phyloP scores from a whole-genome alignment of 1,140 invertebrate genomes.

The Pygmarrhopalites habei region DNA sequence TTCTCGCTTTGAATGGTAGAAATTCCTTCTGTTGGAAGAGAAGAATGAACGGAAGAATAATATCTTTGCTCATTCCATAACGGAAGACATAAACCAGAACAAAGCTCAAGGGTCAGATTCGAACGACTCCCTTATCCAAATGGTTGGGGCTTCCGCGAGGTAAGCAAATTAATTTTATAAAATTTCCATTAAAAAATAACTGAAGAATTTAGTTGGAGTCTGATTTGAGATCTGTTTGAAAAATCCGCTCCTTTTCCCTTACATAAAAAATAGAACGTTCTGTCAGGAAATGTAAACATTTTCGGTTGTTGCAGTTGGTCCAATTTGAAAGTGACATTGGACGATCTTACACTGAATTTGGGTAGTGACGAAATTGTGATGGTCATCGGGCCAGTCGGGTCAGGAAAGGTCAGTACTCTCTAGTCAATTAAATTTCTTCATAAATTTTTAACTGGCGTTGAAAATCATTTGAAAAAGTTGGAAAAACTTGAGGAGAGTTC shows the following conservation, averaged over 20 bases:
- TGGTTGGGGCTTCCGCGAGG: too few relatives aligned
- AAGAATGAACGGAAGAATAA: background rate
- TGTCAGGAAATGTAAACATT: too few relatives aligned
- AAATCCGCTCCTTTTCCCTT: background rate
- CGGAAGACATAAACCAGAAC: too few relatives aligned
- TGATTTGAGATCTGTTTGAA: background rate
- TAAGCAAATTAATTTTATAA: background rate
- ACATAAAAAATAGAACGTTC: background rate
- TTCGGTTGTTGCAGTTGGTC: too few relatives aligned
- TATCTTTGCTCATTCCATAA: background rate
- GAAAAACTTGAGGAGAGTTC: too few relatives aligned
- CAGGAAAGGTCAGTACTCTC: constrained; percentile 31
- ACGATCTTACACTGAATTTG: constrained; percentile 24
- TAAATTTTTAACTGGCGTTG: too few relatives aligned
- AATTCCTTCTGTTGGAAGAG: background rate
- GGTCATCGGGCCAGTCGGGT: constrained; percentile 57
- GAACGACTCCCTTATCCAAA: too few relatives aligned
- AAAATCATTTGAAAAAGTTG: too few relatives aligned
- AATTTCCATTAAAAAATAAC: background rate
- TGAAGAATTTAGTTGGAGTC: constrained; percentile 11
- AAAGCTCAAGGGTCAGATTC: too few relatives aligned
- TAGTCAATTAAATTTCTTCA: too few relatives aligned
- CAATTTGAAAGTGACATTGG: constrained; percentile 43
- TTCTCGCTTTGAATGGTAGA: too few relatives aligned
- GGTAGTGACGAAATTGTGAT: constrained; percentile 52